A percentile compares a stretch with the other conserved stretches of the same genome.
Evolutionary conservation across 2,797 vertebrate species (phyloP).

Genomic region (Parauchenoglanis punctatus): DNA sequence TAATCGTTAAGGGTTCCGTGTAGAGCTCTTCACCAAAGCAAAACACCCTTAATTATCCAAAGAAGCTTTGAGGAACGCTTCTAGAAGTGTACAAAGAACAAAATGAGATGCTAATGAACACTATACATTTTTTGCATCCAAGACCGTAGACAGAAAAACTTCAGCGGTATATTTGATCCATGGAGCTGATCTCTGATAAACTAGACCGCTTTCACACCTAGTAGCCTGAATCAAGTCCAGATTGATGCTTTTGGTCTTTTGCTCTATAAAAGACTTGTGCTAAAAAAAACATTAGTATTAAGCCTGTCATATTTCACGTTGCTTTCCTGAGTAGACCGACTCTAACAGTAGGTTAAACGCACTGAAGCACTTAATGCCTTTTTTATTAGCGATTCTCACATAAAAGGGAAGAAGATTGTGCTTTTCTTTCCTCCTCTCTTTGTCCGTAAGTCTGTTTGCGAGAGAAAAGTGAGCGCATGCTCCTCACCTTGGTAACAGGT

Average conservation of each 20-base stretch:
- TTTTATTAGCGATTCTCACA: slow-evolving; percentile 59
- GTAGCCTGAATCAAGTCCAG: not conserved
- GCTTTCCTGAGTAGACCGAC: slow-evolving; percentile 50
- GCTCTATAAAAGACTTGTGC: too few relatives aligned
- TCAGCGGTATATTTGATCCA: not conserved
- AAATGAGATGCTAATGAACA: not conserved
- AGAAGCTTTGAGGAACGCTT: not conserved
- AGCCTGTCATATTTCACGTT: not conserved
- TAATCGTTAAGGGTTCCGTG: not conserved
- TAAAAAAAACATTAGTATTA: not conserved
- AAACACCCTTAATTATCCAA: not conserved
- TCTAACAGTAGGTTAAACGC: slow-evolving; percentile 40
- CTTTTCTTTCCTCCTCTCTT: slow-evolving; percentile 17
- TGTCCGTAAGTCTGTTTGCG: slow-evolving; percentile 28
- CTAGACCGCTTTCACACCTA: not conserved
- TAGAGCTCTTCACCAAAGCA: not conserved
- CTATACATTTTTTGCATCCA: not conserved
- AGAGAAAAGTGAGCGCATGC: slow-evolving; percentile 42
- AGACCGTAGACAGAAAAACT: not conserved
- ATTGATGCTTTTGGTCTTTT: not conserved
- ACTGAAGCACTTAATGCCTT: slow-evolving; percentile 51
- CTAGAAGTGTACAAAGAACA: not conserved
- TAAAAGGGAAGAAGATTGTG: slow-evolving; percentile 45
- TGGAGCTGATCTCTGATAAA: not conserved
- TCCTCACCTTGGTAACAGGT: slow-evolving; percentile 65